Evolutionary conservation across 2,113 vertebrate genomes (phyloP).

Genomic region (Trematocara nigrifrons): DNA sequence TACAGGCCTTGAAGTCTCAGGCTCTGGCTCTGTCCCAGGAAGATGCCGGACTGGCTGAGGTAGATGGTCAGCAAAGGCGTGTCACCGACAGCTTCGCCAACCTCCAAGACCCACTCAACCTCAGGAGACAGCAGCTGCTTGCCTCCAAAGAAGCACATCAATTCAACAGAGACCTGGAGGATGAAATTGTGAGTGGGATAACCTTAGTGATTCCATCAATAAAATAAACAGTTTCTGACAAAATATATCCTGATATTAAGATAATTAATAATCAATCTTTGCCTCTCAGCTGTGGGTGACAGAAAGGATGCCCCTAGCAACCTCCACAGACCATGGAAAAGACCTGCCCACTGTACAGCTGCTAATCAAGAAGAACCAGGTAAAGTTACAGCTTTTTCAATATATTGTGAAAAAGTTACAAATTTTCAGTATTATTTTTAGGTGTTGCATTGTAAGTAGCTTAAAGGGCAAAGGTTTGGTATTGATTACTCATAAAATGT

Average conservation of each 20-base stretch:
- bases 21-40: slow-evolving; percentile 83
- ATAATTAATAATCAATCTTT: neutral
- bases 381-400: slow-evolving; percentile 10
- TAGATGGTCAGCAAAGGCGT: slow-evolving; percentile 76
- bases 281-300: slow-evolving; percentile 83
- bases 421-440: neutral
- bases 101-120: slow-evolving; percentile 78
- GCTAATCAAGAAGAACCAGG: slow-evolving; percentile 93
- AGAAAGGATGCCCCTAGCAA: slow-evolving; percentile 84
- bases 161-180: slow-evolving; percentile 89
- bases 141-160: slow-evolving; percentile 89
- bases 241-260: neutral
- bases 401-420: neutral
- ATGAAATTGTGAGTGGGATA: slow-evolving; percentile 84
- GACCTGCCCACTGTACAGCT: slow-evolving; percentile 90
- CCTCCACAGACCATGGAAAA: slow-evolving; percentile 88
- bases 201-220: neutral
- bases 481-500: neutral
- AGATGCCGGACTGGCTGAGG: slow-evolving; percentile 78
- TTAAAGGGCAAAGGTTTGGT: neutral
- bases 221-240: neutral
- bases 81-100: slow-evolving; percentile 79
- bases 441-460: neutral
- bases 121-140: slow-evolving; percentile 75
- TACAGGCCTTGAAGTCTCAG: slow-evolving; percentile 83